Conservation (phyloP, 2,888 invertebrate genomes). For the Acrobasis repandana region DNA sequence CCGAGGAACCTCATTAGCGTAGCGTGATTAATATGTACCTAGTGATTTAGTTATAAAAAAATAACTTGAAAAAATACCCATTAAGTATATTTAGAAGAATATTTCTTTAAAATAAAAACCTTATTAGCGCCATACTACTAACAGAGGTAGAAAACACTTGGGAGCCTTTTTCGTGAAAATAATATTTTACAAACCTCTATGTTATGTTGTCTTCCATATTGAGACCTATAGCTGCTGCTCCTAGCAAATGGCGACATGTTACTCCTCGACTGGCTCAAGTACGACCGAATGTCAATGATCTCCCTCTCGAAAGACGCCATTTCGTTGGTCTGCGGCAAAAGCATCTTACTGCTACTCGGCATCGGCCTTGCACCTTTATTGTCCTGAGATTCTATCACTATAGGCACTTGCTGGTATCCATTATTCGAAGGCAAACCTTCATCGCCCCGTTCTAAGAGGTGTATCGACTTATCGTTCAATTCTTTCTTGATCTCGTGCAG, state of each 20-base stretch:
- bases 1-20: too few species aligned
- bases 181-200: conserved; percentile 59
- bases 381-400: conserved; percentile 83
- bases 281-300: conserved; percentile 87
- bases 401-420: conserved; percentile 86
- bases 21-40: too few species aligned
- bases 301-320: conserved; percentile 83
- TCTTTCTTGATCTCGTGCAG: conserved; percentile 74
- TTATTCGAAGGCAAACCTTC: conserved; percentile 58
- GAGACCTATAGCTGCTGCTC: conserved; percentile 87
- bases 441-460: conserved; percentile 64
- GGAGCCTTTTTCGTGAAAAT: too few species aligned
- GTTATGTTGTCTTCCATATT: conserved; percentile 84
- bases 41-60: too few species aligned
- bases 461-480: conserved; percentile 63
- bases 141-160: too few species aligned
- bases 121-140: too few species aligned
- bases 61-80: too few species aligned
- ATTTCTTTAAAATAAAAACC: too few species aligned
- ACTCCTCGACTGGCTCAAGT: conserved; percentile 88
- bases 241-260: conserved; percentile 88
- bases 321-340: conserved; percentile 74
- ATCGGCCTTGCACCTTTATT: conserved; percentile 51
- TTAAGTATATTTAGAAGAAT: too few species aligned
- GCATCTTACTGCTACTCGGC: conserved; percentile 68